Evolutionary conservation across 2,113 vertebrate species (phyloP).

Genomic region (Mormyrus lacerda): DNA sequence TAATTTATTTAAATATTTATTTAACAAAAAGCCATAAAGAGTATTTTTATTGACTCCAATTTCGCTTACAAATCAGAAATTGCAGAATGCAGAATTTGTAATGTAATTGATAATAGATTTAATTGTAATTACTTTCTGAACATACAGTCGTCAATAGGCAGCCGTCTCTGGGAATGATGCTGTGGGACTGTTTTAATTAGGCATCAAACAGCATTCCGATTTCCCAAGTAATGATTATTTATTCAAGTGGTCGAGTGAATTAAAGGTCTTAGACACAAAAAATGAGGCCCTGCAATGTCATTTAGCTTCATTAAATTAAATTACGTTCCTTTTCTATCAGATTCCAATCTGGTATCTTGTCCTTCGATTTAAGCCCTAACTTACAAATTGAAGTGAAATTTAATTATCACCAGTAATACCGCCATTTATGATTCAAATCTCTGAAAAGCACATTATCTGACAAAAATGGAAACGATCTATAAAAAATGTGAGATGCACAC

Average conservation of each 20-base stretch:
- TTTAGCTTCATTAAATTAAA: slow-evolving; percentile 7
- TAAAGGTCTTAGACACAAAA: background rate
- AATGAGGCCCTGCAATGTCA: background rate
- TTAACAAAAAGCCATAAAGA: background rate
- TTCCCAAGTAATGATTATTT: background rate
- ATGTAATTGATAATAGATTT: background rate
- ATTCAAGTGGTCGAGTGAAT: background rate
- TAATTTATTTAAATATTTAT: background rate
- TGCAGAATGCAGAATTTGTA: background rate
- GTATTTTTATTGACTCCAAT: background rate
- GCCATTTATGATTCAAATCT: background rate
- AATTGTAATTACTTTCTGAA: background rate
- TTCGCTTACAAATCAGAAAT: background rate
- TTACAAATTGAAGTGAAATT: slow-evolving; percentile 6
- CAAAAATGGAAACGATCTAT: background rate
- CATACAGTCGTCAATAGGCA: background rate
- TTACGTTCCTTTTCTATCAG: background rate
- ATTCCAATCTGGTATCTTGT: background rate
- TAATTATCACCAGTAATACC: background rate
- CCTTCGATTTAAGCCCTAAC: background rate
- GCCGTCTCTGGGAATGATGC: background rate
- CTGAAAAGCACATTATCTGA: background rate
- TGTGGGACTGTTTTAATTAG: background rate
- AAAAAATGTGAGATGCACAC: background rate
- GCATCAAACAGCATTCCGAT: background rate